A percentile compares a stretch with the other conserved stretches of the same genome.
phyloP scores from a whole-genome alignment of 2,888 invertebrate genomes.

The Encarsia formosa region DNA sequence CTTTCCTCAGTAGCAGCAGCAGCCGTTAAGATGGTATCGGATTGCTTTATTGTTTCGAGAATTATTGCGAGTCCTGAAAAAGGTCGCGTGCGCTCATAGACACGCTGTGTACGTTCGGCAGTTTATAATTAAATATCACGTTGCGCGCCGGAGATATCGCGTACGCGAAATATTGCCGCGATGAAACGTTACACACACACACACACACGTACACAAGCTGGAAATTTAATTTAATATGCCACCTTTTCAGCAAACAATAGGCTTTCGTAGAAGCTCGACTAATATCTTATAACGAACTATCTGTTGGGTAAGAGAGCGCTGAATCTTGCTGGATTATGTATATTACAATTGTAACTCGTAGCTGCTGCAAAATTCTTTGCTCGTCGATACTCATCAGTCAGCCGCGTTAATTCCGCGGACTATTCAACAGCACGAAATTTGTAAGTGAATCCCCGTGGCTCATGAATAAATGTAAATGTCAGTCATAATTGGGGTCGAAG shows the following conservation, averaged over 20 bases:
- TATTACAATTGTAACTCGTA: slow-evolving; percentile 19
- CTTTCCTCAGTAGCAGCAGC: too few species aligned
- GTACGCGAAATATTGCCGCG: too few species aligned
- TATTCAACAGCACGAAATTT: background rate
- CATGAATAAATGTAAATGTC: slow-evolving; percentile 19
- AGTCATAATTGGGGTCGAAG: slow-evolving; percentile 6
- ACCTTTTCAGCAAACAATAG: slow-evolving; percentile 17
- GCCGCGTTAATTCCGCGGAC: slow-evolving; percentile 2
- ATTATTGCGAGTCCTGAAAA: too few species aligned
- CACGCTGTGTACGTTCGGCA: too few species aligned
- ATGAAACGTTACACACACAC: too few species aligned
- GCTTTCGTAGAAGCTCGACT: slow-evolving; percentile 15
- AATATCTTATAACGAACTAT: background rate
- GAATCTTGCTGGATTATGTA: slow-evolving; percentile 14
- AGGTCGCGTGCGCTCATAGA: too few species aligned
- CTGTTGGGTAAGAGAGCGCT: slow-evolving; percentile 15
- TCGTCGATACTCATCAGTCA: slow-evolving; percentile 13
- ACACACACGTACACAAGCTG: too few species aligned
- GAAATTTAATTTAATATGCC: slow-evolving; percentile 19
- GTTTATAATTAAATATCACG: too few species aligned
- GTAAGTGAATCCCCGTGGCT: background rate
- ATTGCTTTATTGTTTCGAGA: too few species aligned
- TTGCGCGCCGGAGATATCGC: too few species aligned
- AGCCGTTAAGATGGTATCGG: too few species aligned
- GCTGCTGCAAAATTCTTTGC: background rate